phyloP scores from a whole-genome alignment of 2,797 vertebrate species.

The Enoplosus armatus region DNA sequence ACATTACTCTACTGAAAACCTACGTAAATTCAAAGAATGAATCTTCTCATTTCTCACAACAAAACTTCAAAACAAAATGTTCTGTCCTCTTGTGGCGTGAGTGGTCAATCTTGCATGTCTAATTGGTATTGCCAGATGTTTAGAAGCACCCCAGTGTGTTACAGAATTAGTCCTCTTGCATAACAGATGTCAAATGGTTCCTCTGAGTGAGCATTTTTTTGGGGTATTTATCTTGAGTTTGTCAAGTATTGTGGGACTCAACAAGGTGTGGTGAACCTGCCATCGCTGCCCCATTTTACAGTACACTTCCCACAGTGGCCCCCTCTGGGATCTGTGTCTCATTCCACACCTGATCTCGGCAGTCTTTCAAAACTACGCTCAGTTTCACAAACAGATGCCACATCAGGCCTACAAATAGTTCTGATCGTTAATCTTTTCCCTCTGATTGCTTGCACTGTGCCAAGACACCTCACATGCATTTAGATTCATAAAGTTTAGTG shows the following conservation, averaged over 20 bases:
- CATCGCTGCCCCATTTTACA: conserved; percentile 66
- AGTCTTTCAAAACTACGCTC: conserved; percentile 55
- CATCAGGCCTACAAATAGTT: conserved; percentile 34
- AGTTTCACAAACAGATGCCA: conserved; percentile 69
- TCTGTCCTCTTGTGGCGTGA: conserved; percentile 54
- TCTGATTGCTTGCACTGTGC: conserved; percentile 27
- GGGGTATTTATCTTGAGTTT: conserved; percentile 36
- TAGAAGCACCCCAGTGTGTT: conserved; percentile 62
- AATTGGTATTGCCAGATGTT: conserved; percentile 78
- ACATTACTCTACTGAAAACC: neutral
- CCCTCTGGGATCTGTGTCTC: conserved; percentile 65
- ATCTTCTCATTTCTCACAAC: conserved; percentile 22
- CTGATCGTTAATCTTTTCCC: conserved; percentile 8
- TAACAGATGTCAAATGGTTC: conserved; percentile 71
- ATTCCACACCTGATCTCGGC: conserved; percentile 72
- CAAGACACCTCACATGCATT: neutral
- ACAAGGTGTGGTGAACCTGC: conserved; percentile 68
- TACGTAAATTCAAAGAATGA: neutral
- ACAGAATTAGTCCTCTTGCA: conserved; percentile 54
- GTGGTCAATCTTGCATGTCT: conserved; percentile 67
- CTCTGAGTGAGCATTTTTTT: conserved; percentile 51
- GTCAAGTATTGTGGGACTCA: conserved; percentile 52
- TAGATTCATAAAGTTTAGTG: conserved; percentile 43
- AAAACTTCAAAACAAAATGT: conserved; percentile 60
- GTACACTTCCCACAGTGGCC: conserved; percentile 62